phyloP scores from a whole-genome alignment of 92 coral and sea anemone genomes.

The Chrysogorgia sp. region DNA sequence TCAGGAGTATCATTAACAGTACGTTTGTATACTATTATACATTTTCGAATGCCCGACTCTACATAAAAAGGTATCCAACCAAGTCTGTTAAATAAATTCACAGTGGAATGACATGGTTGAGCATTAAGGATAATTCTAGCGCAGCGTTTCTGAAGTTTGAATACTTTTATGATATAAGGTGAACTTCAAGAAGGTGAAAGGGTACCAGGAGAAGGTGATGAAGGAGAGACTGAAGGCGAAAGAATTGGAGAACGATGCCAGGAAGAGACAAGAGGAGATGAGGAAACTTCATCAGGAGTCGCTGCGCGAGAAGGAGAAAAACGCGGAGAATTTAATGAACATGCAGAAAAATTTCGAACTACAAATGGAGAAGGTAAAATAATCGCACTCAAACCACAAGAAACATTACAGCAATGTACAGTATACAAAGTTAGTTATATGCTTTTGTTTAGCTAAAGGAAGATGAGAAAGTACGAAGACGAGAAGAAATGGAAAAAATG shows the following conservation, averaged over 20 bases:
- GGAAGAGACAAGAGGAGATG: conserved; percentile 17
- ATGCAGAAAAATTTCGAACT: conserved; percentile 27
- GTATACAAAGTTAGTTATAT: too few relatives aligned
- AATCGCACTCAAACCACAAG: too few relatives aligned
- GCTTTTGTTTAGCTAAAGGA: conserved; percentile 11
- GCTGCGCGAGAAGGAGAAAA: conserved; percentile 32
- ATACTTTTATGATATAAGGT: too few relatives aligned
- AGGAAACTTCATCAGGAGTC: conserved; percentile 24
- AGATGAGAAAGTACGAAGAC: neutral
- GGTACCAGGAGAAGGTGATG: conserved; percentile 63
- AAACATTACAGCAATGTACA: too few relatives aligned
- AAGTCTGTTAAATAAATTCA: too few relatives aligned
- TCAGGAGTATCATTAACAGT: too few relatives aligned
- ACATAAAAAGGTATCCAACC: too few relatives aligned
- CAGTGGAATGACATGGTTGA: too few relatives aligned
- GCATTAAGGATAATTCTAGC: too few relatives aligned
- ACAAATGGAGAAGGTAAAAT: conserved; percentile 30
- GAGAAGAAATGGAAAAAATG: conserved; percentile 24
- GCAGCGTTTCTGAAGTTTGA: too few relatives aligned
- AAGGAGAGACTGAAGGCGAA: conserved; percentile 62
- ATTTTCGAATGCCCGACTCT: too few relatives aligned
- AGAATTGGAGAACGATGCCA: conserved; percentile 48
- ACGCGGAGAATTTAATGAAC: conserved; percentile 28
- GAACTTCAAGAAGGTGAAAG: conserved; percentile 67
- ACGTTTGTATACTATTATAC: too few relatives aligned